A percentile compares a stretch with the other conserved stretches of the same genome.
Conservation (phyloP, 1,140 invertebrate species). For the Cherax quadricarinatus region DNA sequence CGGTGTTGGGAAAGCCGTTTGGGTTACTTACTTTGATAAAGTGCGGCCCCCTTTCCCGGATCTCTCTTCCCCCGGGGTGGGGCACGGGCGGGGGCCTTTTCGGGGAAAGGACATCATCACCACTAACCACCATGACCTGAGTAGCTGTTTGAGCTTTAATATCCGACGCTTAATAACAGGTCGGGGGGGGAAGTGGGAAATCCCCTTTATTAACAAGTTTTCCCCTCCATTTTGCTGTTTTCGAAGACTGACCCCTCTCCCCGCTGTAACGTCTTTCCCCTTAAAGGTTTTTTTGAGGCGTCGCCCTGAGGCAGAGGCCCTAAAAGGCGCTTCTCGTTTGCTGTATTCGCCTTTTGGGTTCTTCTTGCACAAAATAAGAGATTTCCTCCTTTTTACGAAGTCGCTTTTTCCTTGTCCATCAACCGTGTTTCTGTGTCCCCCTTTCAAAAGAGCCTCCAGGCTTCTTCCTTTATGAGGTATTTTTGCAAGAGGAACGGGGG, state of each 20-base stretch:
- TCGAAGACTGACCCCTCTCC: too few relatives aligned
- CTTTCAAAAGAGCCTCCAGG: not conserved
- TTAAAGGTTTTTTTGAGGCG: too few relatives aligned
- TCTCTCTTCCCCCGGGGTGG: constrained; percentile 40
- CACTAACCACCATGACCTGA: not conserved
- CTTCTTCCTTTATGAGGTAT: constrained; percentile 15
- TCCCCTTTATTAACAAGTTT: not conserved
- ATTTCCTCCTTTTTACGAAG: constrained; percentile 29
- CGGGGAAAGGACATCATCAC: not conserved
- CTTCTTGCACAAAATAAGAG: constrained; percentile 6
- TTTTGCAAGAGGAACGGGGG: constrained; percentile 24
- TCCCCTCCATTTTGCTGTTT: not conserved
- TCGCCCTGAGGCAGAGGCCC: not conserved
- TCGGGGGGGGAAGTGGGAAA: not conserved
- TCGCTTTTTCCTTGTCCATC: constrained; percentile 37
- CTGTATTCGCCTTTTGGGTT: not conserved
- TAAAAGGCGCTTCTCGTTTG: not conserved
- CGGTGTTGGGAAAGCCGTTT: not conserved
- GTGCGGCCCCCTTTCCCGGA: not conserved
- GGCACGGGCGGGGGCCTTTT: not conserved
- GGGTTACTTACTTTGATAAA: not conserved
- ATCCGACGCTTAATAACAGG: not conserved
- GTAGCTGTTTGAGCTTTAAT: not conserved
- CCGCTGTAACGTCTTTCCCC: too few relatives aligned
- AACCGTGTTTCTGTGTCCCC: not conserved